Evolutionary conservation across 2,113 vertebrate genomes (phyloP), one percentile per base, ranked within the genome.

Genomic region (Anarhynchus alexandrinus): DNA sequence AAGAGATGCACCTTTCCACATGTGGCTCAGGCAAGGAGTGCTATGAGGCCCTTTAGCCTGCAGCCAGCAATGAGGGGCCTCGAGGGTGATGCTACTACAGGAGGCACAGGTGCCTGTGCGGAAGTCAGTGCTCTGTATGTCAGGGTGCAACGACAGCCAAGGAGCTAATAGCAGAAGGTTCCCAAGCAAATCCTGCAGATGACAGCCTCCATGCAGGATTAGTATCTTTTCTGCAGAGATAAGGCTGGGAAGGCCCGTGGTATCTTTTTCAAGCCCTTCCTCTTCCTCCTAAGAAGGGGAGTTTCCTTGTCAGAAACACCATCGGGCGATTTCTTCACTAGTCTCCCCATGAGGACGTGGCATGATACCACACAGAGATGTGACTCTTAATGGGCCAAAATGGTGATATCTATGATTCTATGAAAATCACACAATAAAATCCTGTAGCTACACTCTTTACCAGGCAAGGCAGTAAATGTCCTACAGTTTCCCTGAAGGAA

Each of bases 1-100:
- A 38, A 62, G 12, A 12, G 22, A 30, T 6, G 15, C 15, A 11
- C 26, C 12, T 51, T 64, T 71, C 47, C 66, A 6, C 0, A 0
- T 14, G 42, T 30, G n/a, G 12, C 65, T 82, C 19, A 25, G 51
- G 26, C 40, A 57, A 59, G 32, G 54, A 62, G 11, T 0, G 0
- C 40, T 51, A 7, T 22, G 55, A 70, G 78, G 43, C 29, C 29
- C n/a, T 71, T 62, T 32, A 66, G 29, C 40, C 23, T 6, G 0
- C 11, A 45, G 61, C 10, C n/a, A 74, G 73, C n/a, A 57, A 42
- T 2, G 5, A 42, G 29, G 64, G 19, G 10, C 23, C 42, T 25
- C 0, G 1, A 23, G 23, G 14, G 12, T 15, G 36, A 36, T 30
- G 58, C 6, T 8, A 22, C 45, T 16, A 45, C 16, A 27, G 49